Conservation (phyloP, 2,797 vertebrate species). For the Cossypha caffra region DNA sequence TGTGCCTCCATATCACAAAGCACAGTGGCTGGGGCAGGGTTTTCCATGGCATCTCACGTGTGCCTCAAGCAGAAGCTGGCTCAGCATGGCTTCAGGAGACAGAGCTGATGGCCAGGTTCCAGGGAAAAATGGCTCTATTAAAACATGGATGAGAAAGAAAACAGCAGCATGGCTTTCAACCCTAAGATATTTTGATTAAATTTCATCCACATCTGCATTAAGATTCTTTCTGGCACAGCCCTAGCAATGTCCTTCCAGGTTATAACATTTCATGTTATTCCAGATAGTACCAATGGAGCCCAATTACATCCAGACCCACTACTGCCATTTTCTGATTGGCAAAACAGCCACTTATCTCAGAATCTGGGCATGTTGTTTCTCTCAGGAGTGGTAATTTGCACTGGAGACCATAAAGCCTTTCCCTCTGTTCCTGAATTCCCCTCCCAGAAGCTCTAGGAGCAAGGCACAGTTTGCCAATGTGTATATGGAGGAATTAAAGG, state of each 20-base stretch:
- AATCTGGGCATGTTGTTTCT: neutral
- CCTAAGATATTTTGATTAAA: neutral
- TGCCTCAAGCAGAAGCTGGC: neutral
- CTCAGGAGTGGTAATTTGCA: neutral
- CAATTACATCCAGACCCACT: neutral
- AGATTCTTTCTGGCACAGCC: neutral
- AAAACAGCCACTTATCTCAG: neutral
- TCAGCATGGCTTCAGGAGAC: neutral
- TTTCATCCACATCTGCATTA: neutral
- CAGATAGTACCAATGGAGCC: neutral
- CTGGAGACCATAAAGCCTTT: neutral
- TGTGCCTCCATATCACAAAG: neutral
- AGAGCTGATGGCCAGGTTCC: neutral
- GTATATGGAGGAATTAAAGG: neutral
- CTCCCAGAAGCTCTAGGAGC: neutral
- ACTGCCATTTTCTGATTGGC: neutral
- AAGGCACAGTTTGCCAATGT: neutral
- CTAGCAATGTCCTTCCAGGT: neutral
- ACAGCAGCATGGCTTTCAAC: neutral
- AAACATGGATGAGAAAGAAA: neutral
- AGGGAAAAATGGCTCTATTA: neutral
- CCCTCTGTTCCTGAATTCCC: neutral
- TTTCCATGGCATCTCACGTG: accelerated
- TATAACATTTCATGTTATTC: neutral
- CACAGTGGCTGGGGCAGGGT: neutral